phyloP scores from a whole-genome alignment of 2,888 invertebrate genomes.

The Nomada hirtipes region DNA sequence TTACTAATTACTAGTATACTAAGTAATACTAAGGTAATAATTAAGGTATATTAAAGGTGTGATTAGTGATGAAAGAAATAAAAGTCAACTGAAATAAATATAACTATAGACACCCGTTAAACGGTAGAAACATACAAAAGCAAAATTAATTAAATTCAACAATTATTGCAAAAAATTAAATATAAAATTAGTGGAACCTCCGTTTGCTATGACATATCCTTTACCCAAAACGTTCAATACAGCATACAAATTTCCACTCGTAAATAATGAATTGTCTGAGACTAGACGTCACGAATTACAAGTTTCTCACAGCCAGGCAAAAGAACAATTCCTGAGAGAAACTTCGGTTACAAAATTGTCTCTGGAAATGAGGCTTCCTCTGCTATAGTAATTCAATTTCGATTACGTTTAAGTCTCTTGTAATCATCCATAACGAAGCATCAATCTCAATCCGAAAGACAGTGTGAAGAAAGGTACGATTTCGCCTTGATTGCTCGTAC shows the following conservation, averaged over 20 bases:
- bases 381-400: slow-evolving; percentile 37
- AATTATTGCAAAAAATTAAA: too few relatives aligned
- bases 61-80: too few relatives aligned
- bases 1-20: too few relatives aligned
- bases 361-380: slow-evolving; percentile 6
- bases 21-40: too few relatives aligned
- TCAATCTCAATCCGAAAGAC: slow-evolving; percentile 43
- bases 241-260: not conserved
- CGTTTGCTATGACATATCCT: not conserved
- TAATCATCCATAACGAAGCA: slow-evolving; percentile 36
- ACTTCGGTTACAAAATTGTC: not conserved
- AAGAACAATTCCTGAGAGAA: not conserved
- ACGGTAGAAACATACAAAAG: too few relatives aligned
- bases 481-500: slow-evolving; percentile 28
- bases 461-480: slow-evolving; percentile 34
- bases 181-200: not conserved
- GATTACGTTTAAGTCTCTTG: slow-evolving; percentile 28
- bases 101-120: too few relatives aligned
- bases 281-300: slow-evolving; percentile 1
- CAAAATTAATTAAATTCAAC: too few relatives aligned
- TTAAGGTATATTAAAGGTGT: too few relatives aligned
- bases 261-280: not conserved
- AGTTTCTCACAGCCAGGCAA: not conserved
- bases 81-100: too few relatives aligned
- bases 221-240: not conserved